Conservation (phyloP, 2,797 vertebrate genomes). For the Cottoperca gobio region DNA sequence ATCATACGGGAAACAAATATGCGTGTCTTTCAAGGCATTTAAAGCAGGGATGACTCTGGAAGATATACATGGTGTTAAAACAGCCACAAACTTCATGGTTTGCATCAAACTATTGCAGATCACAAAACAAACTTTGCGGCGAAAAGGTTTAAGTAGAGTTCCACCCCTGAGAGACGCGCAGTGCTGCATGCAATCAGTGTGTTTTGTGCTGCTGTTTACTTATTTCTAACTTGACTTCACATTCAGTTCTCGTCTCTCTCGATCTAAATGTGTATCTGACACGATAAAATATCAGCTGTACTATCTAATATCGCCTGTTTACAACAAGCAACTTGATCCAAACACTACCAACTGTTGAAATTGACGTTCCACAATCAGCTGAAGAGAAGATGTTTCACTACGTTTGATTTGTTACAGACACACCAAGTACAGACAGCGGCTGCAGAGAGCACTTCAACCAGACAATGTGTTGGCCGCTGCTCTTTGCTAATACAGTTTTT, state of each 20-base stretch:
- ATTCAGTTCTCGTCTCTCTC: neutral
- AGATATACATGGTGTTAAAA: neutral
- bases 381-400: too few relatives aligned
- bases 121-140: neutral
- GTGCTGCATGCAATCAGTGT: neutral
- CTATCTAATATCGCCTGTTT: too few relatives aligned
- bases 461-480: neutral
- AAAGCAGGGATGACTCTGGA: neutral
- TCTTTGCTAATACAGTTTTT: neutral
- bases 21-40: neutral
- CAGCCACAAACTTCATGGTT: neutral
- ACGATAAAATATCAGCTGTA: too few relatives aligned
- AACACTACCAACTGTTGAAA: too few relatives aligned
- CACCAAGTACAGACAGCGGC: neutral
- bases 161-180: neutral
- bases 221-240: slow-evolving; percentile 5
- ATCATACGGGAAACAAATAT: slow-evolving; percentile 15
- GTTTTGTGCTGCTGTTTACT: neutral
- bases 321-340: too few relatives aligned
- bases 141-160: neutral
- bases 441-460: neutral
- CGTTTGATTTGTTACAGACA: too few relatives aligned
- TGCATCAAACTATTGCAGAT: neutral
- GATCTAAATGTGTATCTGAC: too few relatives aligned
- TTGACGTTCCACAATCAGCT: too few relatives aligned